phyloP scores from a whole-genome alignment of 2,888 invertebrate species.

The Phasia obesa region DNA sequence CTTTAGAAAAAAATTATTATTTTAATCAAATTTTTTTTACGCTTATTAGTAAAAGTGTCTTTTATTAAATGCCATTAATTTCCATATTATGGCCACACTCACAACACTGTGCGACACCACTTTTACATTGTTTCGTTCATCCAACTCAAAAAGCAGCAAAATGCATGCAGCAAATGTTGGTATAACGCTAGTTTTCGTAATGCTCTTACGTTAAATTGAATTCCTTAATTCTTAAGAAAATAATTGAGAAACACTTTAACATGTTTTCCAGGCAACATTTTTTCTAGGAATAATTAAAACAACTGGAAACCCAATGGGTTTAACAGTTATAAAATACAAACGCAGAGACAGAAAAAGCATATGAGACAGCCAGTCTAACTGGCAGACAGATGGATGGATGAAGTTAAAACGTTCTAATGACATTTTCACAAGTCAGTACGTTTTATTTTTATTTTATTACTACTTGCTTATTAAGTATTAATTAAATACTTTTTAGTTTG shows the following conservation, averaged over 20 bases:
- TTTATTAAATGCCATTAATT: too few relatives aligned
- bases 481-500: constrained; percentile 52
- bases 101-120: too few relatives aligned
- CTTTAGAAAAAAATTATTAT: too few relatives aligned
- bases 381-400: background rate
- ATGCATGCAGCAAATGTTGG: background rate
- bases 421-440: constrained; percentile 21
- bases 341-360: background rate
- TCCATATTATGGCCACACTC: too few relatives aligned
- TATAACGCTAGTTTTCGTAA: constrained; percentile 30
- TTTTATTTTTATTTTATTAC: background rate
- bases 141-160: background rate
- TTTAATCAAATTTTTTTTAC: too few relatives aligned
- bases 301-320: constrained; percentile 38
- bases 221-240: constrained; percentile 28
- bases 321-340: constrained; percentile 40
- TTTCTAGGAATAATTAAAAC: constrained; percentile 52
- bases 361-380: background rate
- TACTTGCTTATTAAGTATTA: constrained; percentile 58
- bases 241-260: constrained; percentile 36
- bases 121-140: constrained; percentile 7
- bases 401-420: constrained; percentile 45
- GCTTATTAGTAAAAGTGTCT: too few relatives aligned
- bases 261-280: constrained; percentile 43
- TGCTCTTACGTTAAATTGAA: background rate